Conservation (phyloP, 2,888 invertebrate species). For the Dioctria rufipes region DNA sequence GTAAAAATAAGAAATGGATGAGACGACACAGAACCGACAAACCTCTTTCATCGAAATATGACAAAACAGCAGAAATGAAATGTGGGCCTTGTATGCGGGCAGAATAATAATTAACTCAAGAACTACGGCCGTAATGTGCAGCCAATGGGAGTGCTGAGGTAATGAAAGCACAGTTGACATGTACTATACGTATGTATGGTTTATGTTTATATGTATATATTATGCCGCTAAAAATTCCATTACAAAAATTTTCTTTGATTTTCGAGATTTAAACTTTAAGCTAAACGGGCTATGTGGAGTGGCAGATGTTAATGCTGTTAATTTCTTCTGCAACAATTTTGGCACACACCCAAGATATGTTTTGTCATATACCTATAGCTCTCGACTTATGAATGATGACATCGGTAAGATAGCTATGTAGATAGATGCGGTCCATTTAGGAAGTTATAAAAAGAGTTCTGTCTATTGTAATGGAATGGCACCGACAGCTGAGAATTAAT, state of each 20-base stretch:
- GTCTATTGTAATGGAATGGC: no score
- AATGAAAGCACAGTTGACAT: slow-evolving; percentile 6
- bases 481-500: no score
- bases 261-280: slow-evolving; percentile 17
- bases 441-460: no score
- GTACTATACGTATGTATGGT: background rate
- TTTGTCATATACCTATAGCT: no score
- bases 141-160: slow-evolving; percentile 2
- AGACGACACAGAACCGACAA: slow-evolving; percentile 47
- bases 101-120: slow-evolving; percentile 55
- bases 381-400: no score
- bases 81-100: slow-evolving; percentile 57
- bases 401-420: no score
- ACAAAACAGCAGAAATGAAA: slow-evolving; percentile 57
- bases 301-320: background rate
- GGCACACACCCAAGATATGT: background rate
- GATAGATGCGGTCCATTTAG: no score
- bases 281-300: background rate
- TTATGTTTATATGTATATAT: background rate
- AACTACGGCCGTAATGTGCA: slow-evolving; percentile 35
- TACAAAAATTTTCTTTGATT: slow-evolving; percentile 23
- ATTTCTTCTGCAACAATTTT: background rate
- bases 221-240: slow-evolving; percentile 29
- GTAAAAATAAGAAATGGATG: slow-evolving; percentile 51
- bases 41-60: slow-evolving; percentile 56